Base-by-base conservation (phyloP, 30 jellyfish, hydroid and myxozoan species). In the Cassiopea xamachana region DNA sequence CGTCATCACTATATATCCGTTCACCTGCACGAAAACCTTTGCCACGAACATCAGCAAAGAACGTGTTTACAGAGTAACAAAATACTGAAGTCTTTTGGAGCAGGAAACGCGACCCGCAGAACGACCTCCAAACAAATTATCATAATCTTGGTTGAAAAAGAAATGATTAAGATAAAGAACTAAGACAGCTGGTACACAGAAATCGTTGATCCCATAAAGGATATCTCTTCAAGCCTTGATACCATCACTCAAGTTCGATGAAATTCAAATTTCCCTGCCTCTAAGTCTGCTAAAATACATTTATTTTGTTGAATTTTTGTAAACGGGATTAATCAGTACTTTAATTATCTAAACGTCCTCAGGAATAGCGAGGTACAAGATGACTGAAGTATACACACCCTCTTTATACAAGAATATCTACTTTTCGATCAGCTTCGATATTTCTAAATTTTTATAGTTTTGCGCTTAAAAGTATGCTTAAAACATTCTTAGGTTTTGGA, bases 101-200 rank as follows among this genome's bases (percentile, higher is more conserved):
- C 80, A 17, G 80, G 80, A 71, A 71, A 71, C 80, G 10, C 7
- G 27, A 4, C 55, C 80, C 80, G 55, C 80, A 71, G 50, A 2
- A 71, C 0, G 16, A 14, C 58, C 0, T 18, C 27, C 80, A 43
- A 39, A 6, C 49, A 71, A 71, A 71, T 8, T 71, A 51, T 2
- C 51, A 3, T 71, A 71, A 71, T 71, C 80, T 71, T 71, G 50
- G 50, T 43, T 16, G 27, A n/a, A 64, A 71, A 1, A 7, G 80
- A 18, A 12, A 6, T 71, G 39, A 71, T 19, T 10, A 71, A 2
- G 6, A 14, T 71, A 27, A 71, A 71, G 55, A 19, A 71, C 49
- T 14, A 55, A 71, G 47, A 17, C 80, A 71, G 80, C 80, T 71
- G 80, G 80, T 71, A 18, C 17, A 71, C 80, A 71, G 80, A 43